phyloP scores from a whole-genome alignment of 37 sponge, comb jelly and placozoan genomes.

The Dysidea cf. avara region DNA sequence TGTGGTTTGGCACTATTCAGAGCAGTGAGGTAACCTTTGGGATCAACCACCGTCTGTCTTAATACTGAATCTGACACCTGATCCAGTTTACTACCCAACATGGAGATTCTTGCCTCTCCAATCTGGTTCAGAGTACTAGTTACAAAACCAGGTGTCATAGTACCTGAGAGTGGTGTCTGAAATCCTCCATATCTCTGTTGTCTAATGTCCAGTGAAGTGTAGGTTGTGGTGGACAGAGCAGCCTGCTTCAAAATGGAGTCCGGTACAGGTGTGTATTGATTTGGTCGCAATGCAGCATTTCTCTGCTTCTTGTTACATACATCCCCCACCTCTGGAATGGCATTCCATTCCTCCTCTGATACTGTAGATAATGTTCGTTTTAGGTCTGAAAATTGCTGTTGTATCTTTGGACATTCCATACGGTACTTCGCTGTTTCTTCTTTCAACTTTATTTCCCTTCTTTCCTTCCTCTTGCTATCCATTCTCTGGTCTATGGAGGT shows the following conservation, averaged over 20 bases:
- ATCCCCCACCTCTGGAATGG: constrained; percentile 94
- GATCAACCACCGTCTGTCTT: constrained; percentile 98
- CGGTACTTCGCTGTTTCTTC: constrained; percentile 92
- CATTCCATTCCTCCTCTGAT: constrained; percentile 80
- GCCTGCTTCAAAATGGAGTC: constrained; percentile 75
- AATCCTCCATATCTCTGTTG: constrained; percentile 60
- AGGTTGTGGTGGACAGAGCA: neutral
- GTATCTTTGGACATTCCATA: constrained; percentile 95
- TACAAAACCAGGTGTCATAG: constrained; percentile 82
- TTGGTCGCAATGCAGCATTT: constrained; percentile 71
- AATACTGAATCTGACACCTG: constrained; percentile 98
- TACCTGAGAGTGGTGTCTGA: constrained; percentile 69
- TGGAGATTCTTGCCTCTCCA: constrained; percentile 95
- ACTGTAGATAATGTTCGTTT: constrained; percentile 83
- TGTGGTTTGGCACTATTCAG: constrained; percentile 94
- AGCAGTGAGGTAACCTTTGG: constrained; percentile 96
- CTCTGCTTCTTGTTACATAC: constrained; percentile 86
- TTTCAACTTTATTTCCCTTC: constrained; percentile 89
- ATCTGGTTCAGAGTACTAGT: constrained; percentile 86
- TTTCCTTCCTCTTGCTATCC: constrained; percentile 84
- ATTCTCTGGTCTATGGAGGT: constrained; percentile 81
- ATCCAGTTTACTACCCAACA: constrained; percentile 93
- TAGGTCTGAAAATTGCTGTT: constrained; percentile 97
- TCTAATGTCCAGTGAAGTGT: constrained; percentile 45
- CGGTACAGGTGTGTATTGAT: constrained; percentile 87